phyloP scores from a whole-genome alignment of 2,113 vertebrate species.

The zebrafish (Danio rerio) region DNA sequence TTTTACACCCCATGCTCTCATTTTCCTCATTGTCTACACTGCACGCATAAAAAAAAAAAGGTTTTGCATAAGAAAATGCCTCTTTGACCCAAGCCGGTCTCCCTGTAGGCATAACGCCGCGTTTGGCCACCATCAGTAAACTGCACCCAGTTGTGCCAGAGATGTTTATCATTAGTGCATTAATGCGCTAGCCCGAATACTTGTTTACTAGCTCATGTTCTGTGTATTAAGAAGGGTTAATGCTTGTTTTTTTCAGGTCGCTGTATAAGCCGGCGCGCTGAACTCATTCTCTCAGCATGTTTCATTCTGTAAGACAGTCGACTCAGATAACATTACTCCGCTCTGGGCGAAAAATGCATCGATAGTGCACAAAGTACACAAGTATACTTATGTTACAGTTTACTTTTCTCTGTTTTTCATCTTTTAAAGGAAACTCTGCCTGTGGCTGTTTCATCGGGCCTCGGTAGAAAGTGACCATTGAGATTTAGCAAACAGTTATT shows the following conservation, averaged over 20 bases:
- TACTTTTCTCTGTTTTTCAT: conserved; percentile 18
- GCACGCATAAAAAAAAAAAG: conserved; percentile 15
- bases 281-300: conserved; percentile 31
- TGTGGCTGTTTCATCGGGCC: conserved; percentile 17
- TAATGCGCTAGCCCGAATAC: conserved; percentile 11
- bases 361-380: conserved; percentile 25
- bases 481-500: conserved; percentile 24
- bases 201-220: conserved; percentile 35
- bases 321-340: conserved; percentile 30
- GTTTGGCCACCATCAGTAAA: conserved; percentile 10
- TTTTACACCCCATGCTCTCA: neutral
- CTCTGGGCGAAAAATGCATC: conserved; percentile 28
- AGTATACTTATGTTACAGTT: conserved; percentile 42
- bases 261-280: conserved; percentile 18
- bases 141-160: conserved; percentile 24
- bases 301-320: conserved; percentile 32
- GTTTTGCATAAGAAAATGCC: neutral
- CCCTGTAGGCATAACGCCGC: neutral
- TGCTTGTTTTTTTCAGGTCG: conserved; percentile 43
- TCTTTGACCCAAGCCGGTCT: neutral
- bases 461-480: conserved; percentile 40
- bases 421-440: conserved; percentile 41
- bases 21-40: conserved; percentile 2
- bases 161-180: conserved; percentile 29
- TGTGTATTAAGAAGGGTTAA: conserved; percentile 37